Percentiles rank a stretch among this genome's conserved stretches.
Evolutionary conservation across 1,140 invertebrate species (phyloP).

Genomic region (Riptortus pedestris): DNA sequence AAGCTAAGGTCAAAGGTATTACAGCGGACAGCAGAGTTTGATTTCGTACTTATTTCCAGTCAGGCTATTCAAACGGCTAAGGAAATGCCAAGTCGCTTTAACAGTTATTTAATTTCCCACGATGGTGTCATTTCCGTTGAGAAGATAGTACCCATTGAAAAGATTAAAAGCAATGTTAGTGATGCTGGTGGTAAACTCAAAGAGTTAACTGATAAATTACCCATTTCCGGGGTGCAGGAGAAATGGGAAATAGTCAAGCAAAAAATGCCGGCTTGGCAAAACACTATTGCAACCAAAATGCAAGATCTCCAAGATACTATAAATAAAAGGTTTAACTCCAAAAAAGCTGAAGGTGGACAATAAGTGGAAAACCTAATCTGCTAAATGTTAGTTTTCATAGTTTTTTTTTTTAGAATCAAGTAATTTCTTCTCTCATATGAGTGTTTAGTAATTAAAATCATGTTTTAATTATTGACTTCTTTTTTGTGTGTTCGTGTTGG

Average conservation of each 20-base stretch:
- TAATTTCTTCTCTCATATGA: too few relatives aligned
- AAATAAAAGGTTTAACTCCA: not conserved
- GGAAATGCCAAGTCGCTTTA: not conserved
- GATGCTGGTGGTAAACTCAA: not conserved
- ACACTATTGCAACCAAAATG: not conserved
- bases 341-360: not conserved
- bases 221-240: not conserved
- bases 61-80: not conserved
- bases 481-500: too few relatives aligned
- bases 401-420: too few relatives aligned
- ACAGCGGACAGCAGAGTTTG: not conserved
- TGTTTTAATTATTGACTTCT: too few relatives aligned
- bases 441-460: too few relatives aligned
- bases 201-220: not conserved
- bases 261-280: not conserved
- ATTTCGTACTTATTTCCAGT: not conserved
- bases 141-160: not conserved
- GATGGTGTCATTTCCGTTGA: not conserved
- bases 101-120: not conserved
- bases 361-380: not conserved
- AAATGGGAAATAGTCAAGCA: not conserved
- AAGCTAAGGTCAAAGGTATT: not conserved
- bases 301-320: not conserved
- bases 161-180: not conserved
- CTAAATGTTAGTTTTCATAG: too few relatives aligned